These are phyloP conservation scores for Actenoides hombroni DNA, from an alignment of 2,113 vertebrate genomes.

Conservation along the genomic window DNA sequence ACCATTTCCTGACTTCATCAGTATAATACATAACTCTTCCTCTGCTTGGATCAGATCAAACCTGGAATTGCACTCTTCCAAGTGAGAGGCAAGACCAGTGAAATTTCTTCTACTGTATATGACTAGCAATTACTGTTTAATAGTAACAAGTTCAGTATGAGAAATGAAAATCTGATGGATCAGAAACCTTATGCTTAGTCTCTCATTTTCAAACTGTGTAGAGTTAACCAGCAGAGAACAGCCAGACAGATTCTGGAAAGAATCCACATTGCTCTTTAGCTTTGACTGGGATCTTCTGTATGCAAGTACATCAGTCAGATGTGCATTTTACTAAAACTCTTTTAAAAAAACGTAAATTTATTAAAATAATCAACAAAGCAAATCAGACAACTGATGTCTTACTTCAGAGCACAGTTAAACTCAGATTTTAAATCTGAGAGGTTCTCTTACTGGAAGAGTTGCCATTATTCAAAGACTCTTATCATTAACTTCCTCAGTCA, in stretches of 20 bases:
- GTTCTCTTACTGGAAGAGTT: neutral
- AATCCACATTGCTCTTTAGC: neutral
- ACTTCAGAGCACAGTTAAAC: neutral
- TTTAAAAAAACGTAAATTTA: neutral
- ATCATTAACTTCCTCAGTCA: neutral
- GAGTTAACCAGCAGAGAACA: neutral
- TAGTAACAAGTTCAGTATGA: neutral
- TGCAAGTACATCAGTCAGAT: neutral
- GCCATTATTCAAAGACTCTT: neutral
- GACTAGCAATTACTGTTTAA: neutral
- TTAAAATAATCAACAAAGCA: neutral
- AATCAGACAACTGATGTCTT: neutral
- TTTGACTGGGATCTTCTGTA: neutral
- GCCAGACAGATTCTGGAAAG: neutral
- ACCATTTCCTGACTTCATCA: neutral
- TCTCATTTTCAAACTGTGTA: neutral
- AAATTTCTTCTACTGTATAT: neutral
- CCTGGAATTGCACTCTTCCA: neutral
- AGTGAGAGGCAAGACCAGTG: neutral
- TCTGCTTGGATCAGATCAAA: neutral
- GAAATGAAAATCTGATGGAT: neutral
- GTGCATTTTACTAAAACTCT: neutral
- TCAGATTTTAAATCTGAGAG: neutral
- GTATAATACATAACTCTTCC: neutral
- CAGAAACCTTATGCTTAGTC: neutral